Evolutionary conservation across 1,140 invertebrate species (phyloP).

Genomic region (Zaprionus tsacasi): DNA sequence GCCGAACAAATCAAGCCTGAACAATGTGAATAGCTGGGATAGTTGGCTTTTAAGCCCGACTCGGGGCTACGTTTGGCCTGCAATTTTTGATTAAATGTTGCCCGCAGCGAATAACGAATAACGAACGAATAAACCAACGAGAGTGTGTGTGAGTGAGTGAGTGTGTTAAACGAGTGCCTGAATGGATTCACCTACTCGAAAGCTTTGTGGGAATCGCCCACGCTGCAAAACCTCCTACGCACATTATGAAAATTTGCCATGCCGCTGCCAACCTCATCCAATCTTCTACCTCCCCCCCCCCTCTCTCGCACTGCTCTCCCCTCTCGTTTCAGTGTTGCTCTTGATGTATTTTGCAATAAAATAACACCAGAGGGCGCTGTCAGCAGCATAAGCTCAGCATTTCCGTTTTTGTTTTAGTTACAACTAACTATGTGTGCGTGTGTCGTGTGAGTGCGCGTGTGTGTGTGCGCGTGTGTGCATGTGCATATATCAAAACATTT

Average conservation of each 20-base stretch:
- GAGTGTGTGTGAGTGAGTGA: conserved; percentile 7
- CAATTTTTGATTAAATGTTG: conserved; percentile 68
- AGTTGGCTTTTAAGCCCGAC: conserved; percentile 31
- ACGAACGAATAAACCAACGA: not conserved
- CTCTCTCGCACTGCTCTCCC: not conserved
- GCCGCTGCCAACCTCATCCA: not conserved
- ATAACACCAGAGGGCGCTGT: conserved; percentile 78
- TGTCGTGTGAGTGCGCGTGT: conserved; percentile 8
- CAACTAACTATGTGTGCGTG: conserved; percentile 47
- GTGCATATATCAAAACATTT: conserved; percentile 53
- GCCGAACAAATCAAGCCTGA: conserved; percentile 1
- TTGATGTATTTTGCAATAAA: conserved; percentile 73
- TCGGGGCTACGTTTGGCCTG: conserved; percentile 25
- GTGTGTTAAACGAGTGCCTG: not conserved
- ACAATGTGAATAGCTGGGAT: conserved; percentile 2
- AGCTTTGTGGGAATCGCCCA: not conserved
- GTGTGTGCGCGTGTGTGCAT: conserved; percentile 16
- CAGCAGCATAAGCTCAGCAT: conserved; percentile 73
- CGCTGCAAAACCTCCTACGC: not conserved
- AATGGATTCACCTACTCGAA: not conserved
- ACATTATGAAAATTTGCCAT: conserved; percentile 60
- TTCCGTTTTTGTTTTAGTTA: conserved; percentile 76
- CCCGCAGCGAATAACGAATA: conserved; percentile 48
- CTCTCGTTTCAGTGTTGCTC: conserved; percentile 15
- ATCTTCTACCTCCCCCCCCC: not conserved